Evolutionary conservation across 2,113 vertebrate genomes (phyloP).

Genomic region (Passer domesticus): DNA sequence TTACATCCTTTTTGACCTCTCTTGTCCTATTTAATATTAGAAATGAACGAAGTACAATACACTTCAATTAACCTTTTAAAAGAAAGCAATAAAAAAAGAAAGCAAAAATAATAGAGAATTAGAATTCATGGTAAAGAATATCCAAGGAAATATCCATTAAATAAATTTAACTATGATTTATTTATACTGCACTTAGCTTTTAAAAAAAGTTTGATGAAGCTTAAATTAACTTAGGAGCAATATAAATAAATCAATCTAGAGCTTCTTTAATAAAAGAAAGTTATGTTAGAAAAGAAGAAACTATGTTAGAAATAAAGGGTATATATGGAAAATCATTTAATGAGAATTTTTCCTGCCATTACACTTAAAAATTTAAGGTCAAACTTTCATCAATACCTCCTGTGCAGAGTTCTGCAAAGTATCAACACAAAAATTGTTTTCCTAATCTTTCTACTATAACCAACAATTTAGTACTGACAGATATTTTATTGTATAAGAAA

Average conservation of each 20-base stretch:
- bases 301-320: not conserved
- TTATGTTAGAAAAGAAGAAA: no score
- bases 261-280: not conserved
- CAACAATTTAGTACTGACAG: not conserved
- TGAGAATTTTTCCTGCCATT: not conserved
- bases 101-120: not conserved
- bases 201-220: not conserved
- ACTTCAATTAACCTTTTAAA: not conserved
- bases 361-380: not conserved
- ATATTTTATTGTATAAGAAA: not conserved
- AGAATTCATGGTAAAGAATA: constrained; percentile 1
- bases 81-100: not conserved
- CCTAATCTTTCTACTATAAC: not conserved
- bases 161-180: constrained; percentile 12
- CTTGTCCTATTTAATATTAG: not conserved
- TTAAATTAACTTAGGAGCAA: not conserved
- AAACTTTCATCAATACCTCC: not conserved
- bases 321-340: not conserved
- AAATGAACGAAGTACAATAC: not conserved
- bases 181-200: not conserved
- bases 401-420: not conserved
- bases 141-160: not conserved
- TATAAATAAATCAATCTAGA: not conserved
- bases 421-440: not conserved
- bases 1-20: not conserved